Evolutionary conservation across 2,113 vertebrate species (phyloP), one percentile per base, ranked within the genome.

Genomic region (Channa argus): DNA sequence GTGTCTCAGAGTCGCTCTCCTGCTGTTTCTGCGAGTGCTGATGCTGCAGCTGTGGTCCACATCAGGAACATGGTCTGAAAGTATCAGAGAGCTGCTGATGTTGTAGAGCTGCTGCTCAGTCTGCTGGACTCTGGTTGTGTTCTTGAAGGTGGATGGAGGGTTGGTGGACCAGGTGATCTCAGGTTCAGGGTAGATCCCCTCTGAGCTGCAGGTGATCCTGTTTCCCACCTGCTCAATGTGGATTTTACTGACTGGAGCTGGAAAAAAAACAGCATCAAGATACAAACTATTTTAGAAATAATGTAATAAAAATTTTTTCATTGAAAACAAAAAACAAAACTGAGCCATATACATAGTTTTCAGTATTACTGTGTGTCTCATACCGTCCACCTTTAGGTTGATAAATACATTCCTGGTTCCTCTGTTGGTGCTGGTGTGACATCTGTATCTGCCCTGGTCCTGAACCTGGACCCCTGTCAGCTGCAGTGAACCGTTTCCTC

Each of bases 151-250:
- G 2, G 10, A 8, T 0, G 77, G 13, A 49, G 24, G 5, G 1
- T 0, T 34, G 41, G n/a, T 34, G 83, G 74, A 78, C 65, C 82
- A 91, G 59, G 1, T 91, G 91, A 96, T 71, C 0, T 77, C 14
- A 80, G 82, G 83, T 0, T 36, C 9, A 70, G 91, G 87, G 9
- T 86, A 88, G 86, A 94, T 66, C 5, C 58, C 65, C 43, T 77
- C 61, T 5, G 85, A 87, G 47, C 54, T 86, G 76, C 92, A 94
- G 79, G 6, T 84, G 55, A 93, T 64, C 7, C 8, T 47, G 11
- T 88, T 55, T 33, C 6, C 24, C 7, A 0, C 44, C 24, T 63
- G 41, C 12, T 50, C 9, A 1, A 93, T 63, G 56, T 80, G 9
- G 24, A 92, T 79, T 11, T 62, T 5, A 52, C 14, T 2, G 3